Base-by-base conservation (phyloP, 1,140 invertebrate genomes). In the Drusus annulatus region DNA sequence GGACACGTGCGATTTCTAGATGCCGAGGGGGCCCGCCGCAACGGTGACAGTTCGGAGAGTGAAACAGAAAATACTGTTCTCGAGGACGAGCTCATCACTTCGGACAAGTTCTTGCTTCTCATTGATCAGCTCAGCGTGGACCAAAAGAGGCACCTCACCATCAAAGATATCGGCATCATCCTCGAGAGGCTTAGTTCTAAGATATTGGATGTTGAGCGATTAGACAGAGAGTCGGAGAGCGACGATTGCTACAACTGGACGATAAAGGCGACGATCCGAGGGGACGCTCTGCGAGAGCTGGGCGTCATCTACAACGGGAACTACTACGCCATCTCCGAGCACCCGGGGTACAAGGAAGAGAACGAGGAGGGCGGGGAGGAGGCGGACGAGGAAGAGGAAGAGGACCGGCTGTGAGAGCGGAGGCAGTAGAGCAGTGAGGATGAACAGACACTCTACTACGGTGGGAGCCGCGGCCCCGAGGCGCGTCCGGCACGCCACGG, bases 251-350 rank as follows among this genome's bases (percentile, higher is more conserved):
- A 97, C 91, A 97, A 97, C 88, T 98, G 96, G 96, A 97, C 96
- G 85, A 96, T 97, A 89, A 96, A 96, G 88, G 96, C 97, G 63
- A 96, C 96, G 82, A 97, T 98, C 84, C 91, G 96, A 60, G 96
- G 96, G 60, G 96, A 97, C 87, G 95, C 96, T 82, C 88, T 98
- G 79, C 91, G 96, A 63, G 96, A 98, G 88, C 91, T 98, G 62
- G 97, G 97, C 56, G 95, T 98, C 75, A 96, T 98, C 85, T 98
- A 98, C 89, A 97, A 98, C 90, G 96, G 96, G 52, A 97, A 97
- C 89, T 98, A 97, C 90, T 98, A 98, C 89, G 95, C 96, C 76
- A 97, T 98, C 85, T 96, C 95, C 84, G 96, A 98, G 88, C 96
- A 97, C 89, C 96, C 96, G 50, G 96, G 95, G 25, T 97, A 97